Conservation (phyloP, 2,888 invertebrate species). For the Lumbricus terrestris region DNA sequence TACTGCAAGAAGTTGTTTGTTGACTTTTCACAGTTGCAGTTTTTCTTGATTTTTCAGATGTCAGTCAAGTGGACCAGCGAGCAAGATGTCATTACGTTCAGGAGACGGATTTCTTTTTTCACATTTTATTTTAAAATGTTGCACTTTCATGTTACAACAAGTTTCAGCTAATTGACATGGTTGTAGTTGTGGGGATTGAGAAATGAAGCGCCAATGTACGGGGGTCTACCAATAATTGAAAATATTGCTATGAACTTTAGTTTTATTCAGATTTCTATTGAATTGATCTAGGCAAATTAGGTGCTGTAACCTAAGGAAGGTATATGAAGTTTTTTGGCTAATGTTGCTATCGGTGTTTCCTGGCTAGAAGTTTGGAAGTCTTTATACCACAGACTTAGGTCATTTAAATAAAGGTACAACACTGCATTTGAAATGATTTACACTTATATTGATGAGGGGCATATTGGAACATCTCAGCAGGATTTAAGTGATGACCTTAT, state of each 20-base stretch:
- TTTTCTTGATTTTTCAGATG: slow-evolving; percentile 3
- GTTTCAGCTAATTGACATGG: not conserved
- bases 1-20: not conserved
- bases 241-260: not conserved
- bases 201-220: not conserved
- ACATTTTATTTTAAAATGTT: not conserved
- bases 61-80: not conserved
- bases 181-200: not conserved
- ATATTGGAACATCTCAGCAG: not conserved
- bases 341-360: not conserved
- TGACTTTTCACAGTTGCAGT: not conserved
- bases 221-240: not conserved
- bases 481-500: not conserved
- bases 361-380: not conserved
- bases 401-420: not conserved
- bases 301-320: not conserved
- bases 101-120: not conserved
- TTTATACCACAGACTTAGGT: not conserved
- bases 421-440: not conserved
- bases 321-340: not conserved
- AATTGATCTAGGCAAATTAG: not conserved
- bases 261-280: not conserved
- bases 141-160: not conserved
- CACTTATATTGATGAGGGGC: not conserved
- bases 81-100: not conserved